These are phyloP conservation scores for Sebastolobus alascanus DNA, from an alignment of 2,797 vertebrate genomes.

Conservation along the genomic window DNA sequence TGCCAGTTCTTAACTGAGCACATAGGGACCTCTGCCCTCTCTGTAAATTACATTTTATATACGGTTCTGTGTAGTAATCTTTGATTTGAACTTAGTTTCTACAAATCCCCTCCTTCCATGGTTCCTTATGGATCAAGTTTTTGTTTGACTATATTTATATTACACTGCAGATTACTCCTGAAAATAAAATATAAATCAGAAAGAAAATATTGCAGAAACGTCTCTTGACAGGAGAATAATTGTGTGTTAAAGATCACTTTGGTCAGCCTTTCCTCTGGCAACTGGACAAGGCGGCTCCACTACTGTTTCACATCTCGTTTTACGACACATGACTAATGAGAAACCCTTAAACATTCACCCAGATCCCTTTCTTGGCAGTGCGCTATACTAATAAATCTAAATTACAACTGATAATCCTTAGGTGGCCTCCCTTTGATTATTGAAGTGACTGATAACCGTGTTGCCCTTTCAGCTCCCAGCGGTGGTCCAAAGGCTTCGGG, in stretches of 20 bases:
- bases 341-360: not conserved
- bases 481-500: slow-evolving; percentile 88
- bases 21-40: no score
- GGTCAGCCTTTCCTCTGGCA: not conserved
- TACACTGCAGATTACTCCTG: not conserved
- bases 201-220: not conserved
- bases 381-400: not conserved
- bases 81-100: not conserved
- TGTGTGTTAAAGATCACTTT: not conserved
- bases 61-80: not conserved
- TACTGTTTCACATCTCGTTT: not conserved
- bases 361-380: not conserved
- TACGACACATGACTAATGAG: not conserved
- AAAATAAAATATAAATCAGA: not conserved
- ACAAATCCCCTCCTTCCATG: not conserved
- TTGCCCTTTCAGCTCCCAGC: slow-evolving; percentile 78
- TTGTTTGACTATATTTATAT: not conserved
- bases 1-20: no score
- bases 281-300: not conserved
- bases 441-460: not conserved
- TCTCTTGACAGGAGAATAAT: not conserved
- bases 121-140: not conserved
- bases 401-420: not conserved
- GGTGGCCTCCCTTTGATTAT: not conserved
- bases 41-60: not conserved